Evolutionary conservation across 2,797 vertebrate species (phyloP), one percentile per base, ranked within the genome.

Genomic region (Stomatorhinus walkeri): DNA sequence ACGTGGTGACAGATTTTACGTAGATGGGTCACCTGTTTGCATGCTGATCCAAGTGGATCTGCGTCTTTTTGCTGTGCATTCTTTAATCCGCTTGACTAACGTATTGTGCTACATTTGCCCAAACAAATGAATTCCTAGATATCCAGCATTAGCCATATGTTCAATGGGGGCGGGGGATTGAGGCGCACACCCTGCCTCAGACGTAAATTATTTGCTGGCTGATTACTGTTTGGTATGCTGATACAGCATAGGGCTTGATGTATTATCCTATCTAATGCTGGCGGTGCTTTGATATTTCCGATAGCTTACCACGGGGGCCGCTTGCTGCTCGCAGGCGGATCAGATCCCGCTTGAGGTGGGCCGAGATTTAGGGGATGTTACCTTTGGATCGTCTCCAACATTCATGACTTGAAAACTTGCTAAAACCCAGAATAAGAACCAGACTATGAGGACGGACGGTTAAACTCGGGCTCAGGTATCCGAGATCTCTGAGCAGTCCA

Each of bases 371-470:
- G 90, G 48, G 85, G 87, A 85, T 10, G 88, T 90, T 90, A 87
- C 72, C 79, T 88, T 84, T 90, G 91, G 90, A 90, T 56, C 51
- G 22, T 68, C 79, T 91, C 89, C 88, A 91, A 79, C 36, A 28
- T 83, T 88, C 61, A 81, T 88, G 72, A 87, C 79, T 88, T 51
- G 19, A 54, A 72, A 85, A 90, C 14, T 68, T 83, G 84, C 87
- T 46, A 54, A 68, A 76, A 87, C 85, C 51, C 61, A 59, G 43
- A 89, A 89, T 81, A 85, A 88, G 89, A 24, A 14, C 79, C 90
- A 19, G 12, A 79, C 19, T 68, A n/a, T 1, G 52, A 24, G 32
- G 19, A 24, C 83, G 14, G 16, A 51, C 1, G 56, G 81, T 81
- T 1, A 52, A 56, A 22, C 83, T 36, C 0, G n/a, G 14, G 8